Evolutionary conservation across 2,113 vertebrate species (phyloP), one percentile per base, ranked within the genome.

Genomic region (Engraulis encrasicolus): DNA sequence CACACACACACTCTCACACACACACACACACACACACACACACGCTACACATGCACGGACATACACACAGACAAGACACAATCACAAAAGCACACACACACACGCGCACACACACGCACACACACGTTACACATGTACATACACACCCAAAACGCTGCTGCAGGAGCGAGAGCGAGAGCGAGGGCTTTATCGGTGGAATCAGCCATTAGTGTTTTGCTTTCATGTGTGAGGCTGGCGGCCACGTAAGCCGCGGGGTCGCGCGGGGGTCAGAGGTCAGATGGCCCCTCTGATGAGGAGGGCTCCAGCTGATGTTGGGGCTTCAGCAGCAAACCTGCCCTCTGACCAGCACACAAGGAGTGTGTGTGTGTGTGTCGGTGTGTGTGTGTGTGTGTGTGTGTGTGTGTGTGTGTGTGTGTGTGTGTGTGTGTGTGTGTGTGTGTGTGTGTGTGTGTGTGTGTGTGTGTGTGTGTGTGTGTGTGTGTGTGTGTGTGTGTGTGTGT

Each of bases 261-360:
- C n/a, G n/a, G n/a, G n/a, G n/a, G n/a, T n/a, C n/a, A n/a, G n/a
- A n/a, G 83, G 78, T 82, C 80, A 50, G 27, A 50, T 15, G 34
- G 50, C 11, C n/a, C 18, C 48, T 83, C 54, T 81, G 58, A 81
- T 74, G 61, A 52, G 54, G 6, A 81, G 89, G 87, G 88, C 87
- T 87, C 86, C 81, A 71, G 85, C 20, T 80, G 50, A 82, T 88
- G 84, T 87, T 58, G 48, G 78, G 79, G 81, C 40, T 87, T 89
- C 50, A 86, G 82, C 83, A 58, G 81, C 83, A 82, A 79, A 48
- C 78, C 40, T 50, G 34, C 54, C 58, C 88, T 61, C 82, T 83
- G 83, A 85, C 87, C 83, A 80, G 61, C n/a, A n/a, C n/a, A n/a
- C n/a, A n/a, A n/a, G n/a, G n/a, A n/a, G n/a, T n/a, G n/a, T n/a